phyloP scores from a whole-genome alignment of 2,888 invertebrate genomes.

The Agonopterix heracliana region DNA sequence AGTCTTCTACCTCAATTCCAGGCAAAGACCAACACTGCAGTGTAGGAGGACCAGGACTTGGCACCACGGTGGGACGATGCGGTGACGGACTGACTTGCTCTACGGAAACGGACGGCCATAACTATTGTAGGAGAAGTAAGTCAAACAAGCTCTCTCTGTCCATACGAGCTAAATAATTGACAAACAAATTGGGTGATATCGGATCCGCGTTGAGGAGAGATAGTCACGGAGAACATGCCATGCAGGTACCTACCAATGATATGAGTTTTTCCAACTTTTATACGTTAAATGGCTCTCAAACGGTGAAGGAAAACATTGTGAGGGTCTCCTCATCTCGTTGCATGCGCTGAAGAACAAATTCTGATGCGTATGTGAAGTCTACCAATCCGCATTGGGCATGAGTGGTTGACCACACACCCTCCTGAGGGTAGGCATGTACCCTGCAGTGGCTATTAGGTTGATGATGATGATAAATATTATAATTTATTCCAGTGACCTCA shows the following conservation, averaged over 20 bases:
- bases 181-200: too few relatives aligned
- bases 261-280: too few relatives aligned
- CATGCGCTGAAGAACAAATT: not conserved
- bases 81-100: constrained; percentile 75
- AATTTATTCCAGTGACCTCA: constrained; percentile 43
- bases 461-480: not conserved
- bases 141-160: constrained; percentile 6
- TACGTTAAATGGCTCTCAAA: too few relatives aligned
- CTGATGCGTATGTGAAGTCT: too few relatives aligned
- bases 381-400: too few relatives aligned
- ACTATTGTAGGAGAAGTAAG: constrained; percentile 70
- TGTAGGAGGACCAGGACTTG: constrained; percentile 65
- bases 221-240: too few relatives aligned
- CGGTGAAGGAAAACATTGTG: not conserved
- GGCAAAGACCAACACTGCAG: constrained; percentile 70
- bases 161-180: not conserved
- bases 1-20: constrained; percentile 22
- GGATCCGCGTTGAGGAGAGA: too few relatives aligned
- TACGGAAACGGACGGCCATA: constrained; percentile 29
- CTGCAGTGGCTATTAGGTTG: not conserved
- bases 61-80: constrained; percentile 75
- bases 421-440: not conserved
- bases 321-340: too few relatives aligned
- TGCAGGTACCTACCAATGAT: too few relatives aligned
- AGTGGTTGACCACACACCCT: too few relatives aligned